phyloP scores from a whole-genome alignment of 2,113 vertebrate species.

The Pitta sordida region DNA sequence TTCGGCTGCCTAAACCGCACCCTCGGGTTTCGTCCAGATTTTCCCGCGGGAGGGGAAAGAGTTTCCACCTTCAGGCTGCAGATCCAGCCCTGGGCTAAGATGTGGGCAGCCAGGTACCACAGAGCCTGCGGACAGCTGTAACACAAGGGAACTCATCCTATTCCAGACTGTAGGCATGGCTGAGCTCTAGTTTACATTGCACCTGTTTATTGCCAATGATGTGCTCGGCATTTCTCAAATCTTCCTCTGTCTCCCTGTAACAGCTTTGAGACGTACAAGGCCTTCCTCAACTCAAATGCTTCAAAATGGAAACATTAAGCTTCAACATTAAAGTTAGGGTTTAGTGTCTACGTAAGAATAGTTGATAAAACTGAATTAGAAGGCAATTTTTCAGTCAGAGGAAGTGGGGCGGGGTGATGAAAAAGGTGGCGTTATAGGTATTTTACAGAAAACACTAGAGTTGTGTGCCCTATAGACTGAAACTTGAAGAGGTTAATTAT shows the following conservation, averaged over 20 bases:
- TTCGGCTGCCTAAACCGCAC: neutral
- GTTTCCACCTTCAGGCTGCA: neutral
- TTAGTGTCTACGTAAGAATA: neutral
- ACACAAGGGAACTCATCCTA: neutral
- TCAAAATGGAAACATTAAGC: neutral
- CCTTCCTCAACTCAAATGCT: neutral
- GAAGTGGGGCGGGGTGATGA: neutral
- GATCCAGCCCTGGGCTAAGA: neutral
- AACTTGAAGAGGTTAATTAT: neutral
- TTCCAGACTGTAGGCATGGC: neutral
- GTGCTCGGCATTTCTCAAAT: neutral
- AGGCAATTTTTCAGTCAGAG: neutral
- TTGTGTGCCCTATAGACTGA: neutral
- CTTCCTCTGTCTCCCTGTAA: neutral
- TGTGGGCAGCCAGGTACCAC: neutral
- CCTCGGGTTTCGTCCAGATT: neutral
- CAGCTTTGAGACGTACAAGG: neutral
- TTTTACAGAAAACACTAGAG: neutral
- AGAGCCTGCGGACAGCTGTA: neutral
- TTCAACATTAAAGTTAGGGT: neutral
- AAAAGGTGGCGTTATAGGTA: neutral
- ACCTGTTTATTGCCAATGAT: neutral
- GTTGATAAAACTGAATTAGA: neutral
- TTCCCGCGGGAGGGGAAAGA: rapidly evolving
- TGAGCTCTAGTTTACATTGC: neutral